Evolutionary conservation across 2,797 vertebrate genomes (phyloP).

Genomic region (Australoheros facetus): DNA sequence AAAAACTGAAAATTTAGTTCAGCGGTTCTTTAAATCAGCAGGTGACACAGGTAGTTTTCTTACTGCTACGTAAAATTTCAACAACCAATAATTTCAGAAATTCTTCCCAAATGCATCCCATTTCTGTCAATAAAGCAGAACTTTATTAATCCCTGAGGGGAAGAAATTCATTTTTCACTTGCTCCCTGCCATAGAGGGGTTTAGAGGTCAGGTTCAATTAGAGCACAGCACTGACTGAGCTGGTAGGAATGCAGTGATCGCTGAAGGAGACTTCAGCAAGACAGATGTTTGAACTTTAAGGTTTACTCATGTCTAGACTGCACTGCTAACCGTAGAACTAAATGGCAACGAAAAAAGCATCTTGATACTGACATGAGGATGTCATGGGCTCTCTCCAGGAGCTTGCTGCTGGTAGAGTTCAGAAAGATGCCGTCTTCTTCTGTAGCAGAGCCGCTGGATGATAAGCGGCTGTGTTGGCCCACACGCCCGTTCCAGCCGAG

Average conservation of each 20-base stretch:
- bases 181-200: constrained; percentile 9
- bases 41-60: neutral
- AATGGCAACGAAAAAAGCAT: neutral
- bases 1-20: constrained; percentile 17
- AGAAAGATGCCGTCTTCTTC: constrained; percentile 95
- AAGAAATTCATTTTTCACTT: constrained; percentile 33
- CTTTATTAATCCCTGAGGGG: constrained; percentile 39
- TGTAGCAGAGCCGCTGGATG: constrained; percentile 77
- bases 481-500: constrained; percentile 86
- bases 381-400: constrained; percentile 95
- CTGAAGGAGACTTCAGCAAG: constrained; percentile 8
- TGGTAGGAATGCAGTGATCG: constrained; percentile 39
- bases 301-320: neutral
- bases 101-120: constrained; percentile 14
- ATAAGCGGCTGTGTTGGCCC: constrained; percentile 79
- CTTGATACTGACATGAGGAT: constrained; percentile 93
- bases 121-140: constrained; percentile 20
- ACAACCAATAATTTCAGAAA: constrained; percentile 22
- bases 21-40: constrained; percentile 9
- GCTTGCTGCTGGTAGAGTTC: constrained; percentile 91
- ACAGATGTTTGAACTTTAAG: constrained; percentile 39
- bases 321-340: neutral
- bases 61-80: neutral
- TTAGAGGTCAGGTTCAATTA: constrained; percentile 47
- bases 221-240: constrained; percentile 29